Conservation (phyloP, 2,797 vertebrate species). For the Cyprinodon diabolis region DNA sequence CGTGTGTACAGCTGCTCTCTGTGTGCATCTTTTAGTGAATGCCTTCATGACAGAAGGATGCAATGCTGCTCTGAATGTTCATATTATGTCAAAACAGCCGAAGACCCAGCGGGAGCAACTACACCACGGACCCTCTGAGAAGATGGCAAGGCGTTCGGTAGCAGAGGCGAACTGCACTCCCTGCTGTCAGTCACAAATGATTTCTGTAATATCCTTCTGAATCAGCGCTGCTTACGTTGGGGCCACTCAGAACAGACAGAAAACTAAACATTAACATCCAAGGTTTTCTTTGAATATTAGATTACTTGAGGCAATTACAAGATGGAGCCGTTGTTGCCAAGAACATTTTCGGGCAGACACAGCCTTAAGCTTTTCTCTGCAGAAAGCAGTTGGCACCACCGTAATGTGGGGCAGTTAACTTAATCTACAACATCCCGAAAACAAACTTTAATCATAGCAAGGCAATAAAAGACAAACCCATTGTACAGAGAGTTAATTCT, state of each 20-base stretch:
- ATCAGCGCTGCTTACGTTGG: slow-evolving; percentile 40
- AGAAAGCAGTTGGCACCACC: slow-evolving; percentile 36
- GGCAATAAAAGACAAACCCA: slow-evolving; percentile 17
- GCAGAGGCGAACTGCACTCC: slow-evolving; percentile 54
- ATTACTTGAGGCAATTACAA: slow-evolving; percentile 58
- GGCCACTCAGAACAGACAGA: slow-evolving; percentile 25
- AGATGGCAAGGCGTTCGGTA: slow-evolving; percentile 53
- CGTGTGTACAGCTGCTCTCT: slow-evolving; percentile 33
- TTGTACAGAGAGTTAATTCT: slow-evolving; percentile 3
- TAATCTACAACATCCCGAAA: slow-evolving; percentile 41
- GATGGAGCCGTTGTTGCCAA: slow-evolving; percentile 46
- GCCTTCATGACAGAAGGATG: slow-evolving; percentile 30
- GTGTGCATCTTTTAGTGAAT: slow-evolving; percentile 43
- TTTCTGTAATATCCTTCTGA: slow-evolving; percentile 39
- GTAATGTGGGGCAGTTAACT: slow-evolving; percentile 47
- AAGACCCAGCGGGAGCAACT: slow-evolving; percentile 53
- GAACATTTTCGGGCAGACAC: slow-evolving; percentile 43
- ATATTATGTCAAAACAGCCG: slow-evolving; percentile 64
- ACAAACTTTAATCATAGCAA: slow-evolving; percentile 32
- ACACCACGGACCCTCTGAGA: slow-evolving; percentile 42
- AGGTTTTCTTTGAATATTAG: slow-evolving; percentile 38
- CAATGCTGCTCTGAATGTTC: slow-evolving; percentile 62
- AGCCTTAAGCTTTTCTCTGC: slow-evolving; percentile 49
- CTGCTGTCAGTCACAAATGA: slow-evolving; percentile 43
- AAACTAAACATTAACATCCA: slow-evolving; percentile 50